Evolutionary conservation across 1,140 invertebrate genomes (phyloP).

Genomic region (Medauroidea extradentata): DNA sequence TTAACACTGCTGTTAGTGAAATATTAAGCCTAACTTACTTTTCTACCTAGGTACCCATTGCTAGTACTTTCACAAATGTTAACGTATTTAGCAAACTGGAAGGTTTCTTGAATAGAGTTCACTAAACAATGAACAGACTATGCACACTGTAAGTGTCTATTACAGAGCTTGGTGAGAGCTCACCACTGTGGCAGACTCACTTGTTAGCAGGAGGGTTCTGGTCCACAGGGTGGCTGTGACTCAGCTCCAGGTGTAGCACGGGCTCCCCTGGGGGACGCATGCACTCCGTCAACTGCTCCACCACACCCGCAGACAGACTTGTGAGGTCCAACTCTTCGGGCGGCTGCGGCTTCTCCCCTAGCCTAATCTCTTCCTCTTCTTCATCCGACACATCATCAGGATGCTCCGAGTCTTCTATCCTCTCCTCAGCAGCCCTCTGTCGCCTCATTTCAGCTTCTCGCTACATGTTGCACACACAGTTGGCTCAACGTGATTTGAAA

Average conservation of each 20-base stretch:
- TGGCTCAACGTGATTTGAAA: not conserved
- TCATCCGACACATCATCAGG: not conserved
- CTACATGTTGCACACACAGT: not conserved
- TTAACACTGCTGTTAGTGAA: too few relatives aligned
- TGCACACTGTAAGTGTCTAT: too few relatives aligned
- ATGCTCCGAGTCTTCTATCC: not conserved
- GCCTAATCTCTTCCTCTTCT: not conserved
- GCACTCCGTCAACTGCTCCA: slow-evolving; percentile 37
- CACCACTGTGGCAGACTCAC: not conserved
- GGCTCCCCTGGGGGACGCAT: slow-evolving; percentile 49
- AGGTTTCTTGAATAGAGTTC: too few relatives aligned
- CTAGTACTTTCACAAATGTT: too few relatives aligned
- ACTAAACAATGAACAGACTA: too few relatives aligned
- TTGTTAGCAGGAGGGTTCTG: slow-evolving; percentile 14
- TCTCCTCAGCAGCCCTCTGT: slow-evolving; percentile 1
- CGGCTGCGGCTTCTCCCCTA: not conserved
- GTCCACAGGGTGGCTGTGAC: slow-evolving; percentile 19
- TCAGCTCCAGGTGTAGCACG: slow-evolving; percentile 41
- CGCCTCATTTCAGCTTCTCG: not conserved
- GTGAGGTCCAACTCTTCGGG: slow-evolving; percentile 36
- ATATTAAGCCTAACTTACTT: too few relatives aligned
- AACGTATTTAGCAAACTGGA: too few relatives aligned
- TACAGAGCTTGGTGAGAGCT: too few relatives aligned
- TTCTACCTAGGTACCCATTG: too few relatives aligned
- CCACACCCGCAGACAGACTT: slow-evolving; percentile 32